Base-by-base conservation (phyloP, 30 jellyfish, hydroid and myxozoan genomes). In the Turritopsis rubra region DNA sequence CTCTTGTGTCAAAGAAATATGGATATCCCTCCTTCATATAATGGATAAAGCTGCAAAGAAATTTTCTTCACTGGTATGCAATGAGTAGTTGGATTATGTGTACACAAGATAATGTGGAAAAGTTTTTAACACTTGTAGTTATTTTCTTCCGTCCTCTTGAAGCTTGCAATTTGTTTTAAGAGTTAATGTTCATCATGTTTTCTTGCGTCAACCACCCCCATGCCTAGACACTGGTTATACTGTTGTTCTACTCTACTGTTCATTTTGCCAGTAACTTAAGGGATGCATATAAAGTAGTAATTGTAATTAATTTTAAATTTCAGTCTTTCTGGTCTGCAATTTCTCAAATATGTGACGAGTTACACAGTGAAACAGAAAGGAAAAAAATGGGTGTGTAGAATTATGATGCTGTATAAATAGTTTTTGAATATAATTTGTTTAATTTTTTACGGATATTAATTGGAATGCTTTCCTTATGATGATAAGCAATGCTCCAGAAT, bases 1-100 rank as follows among this genome's bases (percentile, higher is more conserved):
- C 75, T 53, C 90, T 29, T 89, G 96, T 79, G 77, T 87, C 66
- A 22, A 83, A 54, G 88, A 84, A 79, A 30, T 89, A 72, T 65
- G 87, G 86, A 22, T 89, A 27, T n/a, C 74, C 21, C 66, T 89
- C 21, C 79, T 89, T 29, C 85, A 74, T 21, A 29, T 84, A 21
- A 82, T 86, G n/a, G 96, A 89, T 74, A 83, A 78, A 28, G 68
- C 83, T 28, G 66, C 96, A 5, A 73, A 74, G 27, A 78, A 29
- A 29, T 60, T 66, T 25, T 60, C 29, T 29, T 70, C 76, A 52
- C 96, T 84, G 92, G 96, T 89, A 52, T 22, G 41, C n/a, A n/a
- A n/a, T n/a, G 60, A 13, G 9, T 41, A 3, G 13, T 41, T 41
- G 60, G 13, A 41, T 41, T 41, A 3, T 41, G 60, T 41, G 60